phyloP scores from a whole-genome alignment of 2,113 vertebrate genomes.

The Garra rufa region DNA sequence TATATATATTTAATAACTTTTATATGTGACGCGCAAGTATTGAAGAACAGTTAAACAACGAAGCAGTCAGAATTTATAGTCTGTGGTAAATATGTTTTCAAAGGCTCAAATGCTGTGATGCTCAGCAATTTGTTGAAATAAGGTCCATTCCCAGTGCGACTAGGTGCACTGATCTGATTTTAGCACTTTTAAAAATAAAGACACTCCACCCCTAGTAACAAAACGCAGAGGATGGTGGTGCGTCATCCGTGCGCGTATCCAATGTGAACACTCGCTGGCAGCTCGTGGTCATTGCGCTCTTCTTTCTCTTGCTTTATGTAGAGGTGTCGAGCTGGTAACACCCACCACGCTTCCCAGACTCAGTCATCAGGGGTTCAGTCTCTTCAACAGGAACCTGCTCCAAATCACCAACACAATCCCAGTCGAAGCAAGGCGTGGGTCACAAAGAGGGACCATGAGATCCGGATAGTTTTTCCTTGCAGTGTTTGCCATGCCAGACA shows the following conservation, averaged over 20 bases:
- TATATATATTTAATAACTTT: neutral
- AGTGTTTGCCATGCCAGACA: neutral
- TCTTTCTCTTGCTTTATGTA: slow-evolving; percentile 62
- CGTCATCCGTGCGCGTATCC: slow-evolving; percentile 49
- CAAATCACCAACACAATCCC: slow-evolving; percentile 83
- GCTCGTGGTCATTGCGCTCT: slow-evolving; percentile 52
- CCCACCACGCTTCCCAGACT: slow-evolving; percentile 85
- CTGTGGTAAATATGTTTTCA: neutral
- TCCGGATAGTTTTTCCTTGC: slow-evolving; percentile 22
- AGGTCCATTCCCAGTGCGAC: neutral
- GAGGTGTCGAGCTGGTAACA: slow-evolving; percentile 81
- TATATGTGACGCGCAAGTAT: neutral
- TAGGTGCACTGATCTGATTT: slow-evolving; percentile 33
- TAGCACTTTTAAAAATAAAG: slow-evolving; percentile 44
- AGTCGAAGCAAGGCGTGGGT: slow-evolving; percentile 54
- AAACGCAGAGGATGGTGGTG: slow-evolving; percentile 33
- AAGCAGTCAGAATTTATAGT: neutral
- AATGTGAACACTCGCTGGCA: slow-evolving; percentile 48
- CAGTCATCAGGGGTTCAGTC: slow-evolving; percentile 86
- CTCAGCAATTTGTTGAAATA: slow-evolving; percentile 25
- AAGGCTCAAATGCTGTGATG: slow-evolving; percentile 1
- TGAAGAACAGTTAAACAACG: neutral
- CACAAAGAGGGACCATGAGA: neutral
- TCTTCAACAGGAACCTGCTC: slow-evolving; percentile 83
- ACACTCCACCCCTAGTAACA: slow-evolving; percentile 45